A percentile compares a stretch with the other conserved stretches of the same genome.
phyloP scores from a whole-genome alignment of 1,140 invertebrate genomes.

The Myzus persicae region DNA sequence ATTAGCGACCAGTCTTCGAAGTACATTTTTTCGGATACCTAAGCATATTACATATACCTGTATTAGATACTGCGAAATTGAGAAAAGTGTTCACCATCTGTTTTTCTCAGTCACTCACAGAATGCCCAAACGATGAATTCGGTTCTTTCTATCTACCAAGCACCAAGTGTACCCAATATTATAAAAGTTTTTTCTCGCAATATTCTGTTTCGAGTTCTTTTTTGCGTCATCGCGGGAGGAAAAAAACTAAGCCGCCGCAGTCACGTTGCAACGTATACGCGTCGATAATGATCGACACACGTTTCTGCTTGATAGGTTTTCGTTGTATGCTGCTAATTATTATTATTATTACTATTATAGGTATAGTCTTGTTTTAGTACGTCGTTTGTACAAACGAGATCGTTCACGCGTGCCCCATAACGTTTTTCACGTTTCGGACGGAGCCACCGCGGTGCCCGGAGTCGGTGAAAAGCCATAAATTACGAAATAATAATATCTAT shows the following conservation, averaged over 20 bases:
- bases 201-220: background rate
- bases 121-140: background rate
- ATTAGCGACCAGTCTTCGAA: no score
- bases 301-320: slow-evolving; percentile 5
- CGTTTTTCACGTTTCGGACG: background rate
- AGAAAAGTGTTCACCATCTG: background rate
- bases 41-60: no score
- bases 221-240: background rate
- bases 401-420: background rate
- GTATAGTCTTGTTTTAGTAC: background rate
- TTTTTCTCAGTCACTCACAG: background rate
- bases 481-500: background rate
- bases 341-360: background rate
- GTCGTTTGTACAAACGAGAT: background rate
- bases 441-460: background rate
- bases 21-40: no score
- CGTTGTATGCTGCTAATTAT: background rate
- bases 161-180: no score
- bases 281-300: background rate
- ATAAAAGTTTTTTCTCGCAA: background rate
- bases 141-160: background rate
- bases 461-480: background rate
- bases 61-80: no score
- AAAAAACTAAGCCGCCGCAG: background rate
- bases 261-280: background rate